Conservation (phyloP, 2,113 vertebrate genomes). For the Crotalus viridis region DNA sequence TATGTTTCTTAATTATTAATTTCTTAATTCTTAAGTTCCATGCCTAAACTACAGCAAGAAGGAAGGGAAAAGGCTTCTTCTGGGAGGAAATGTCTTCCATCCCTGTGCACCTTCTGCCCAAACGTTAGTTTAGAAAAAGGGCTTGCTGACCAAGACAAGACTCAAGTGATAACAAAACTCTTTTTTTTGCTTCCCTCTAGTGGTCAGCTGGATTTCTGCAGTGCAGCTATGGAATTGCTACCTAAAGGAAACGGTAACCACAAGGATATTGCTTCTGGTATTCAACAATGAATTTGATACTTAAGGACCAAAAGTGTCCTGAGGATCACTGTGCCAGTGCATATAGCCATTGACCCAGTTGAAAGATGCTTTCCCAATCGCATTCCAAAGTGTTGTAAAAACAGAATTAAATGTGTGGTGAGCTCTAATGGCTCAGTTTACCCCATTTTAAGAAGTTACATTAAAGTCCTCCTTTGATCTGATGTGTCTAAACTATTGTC, state of each 20-base stretch:
- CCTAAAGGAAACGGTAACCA: not conserved
- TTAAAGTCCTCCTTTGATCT: constrained; percentile 54
- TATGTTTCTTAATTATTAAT: not conserved
- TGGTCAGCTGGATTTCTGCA: not conserved
- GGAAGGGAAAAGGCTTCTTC: not conserved
- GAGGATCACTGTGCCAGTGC: not conserved
- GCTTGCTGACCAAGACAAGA: not conserved
- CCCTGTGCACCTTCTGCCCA: not conserved
- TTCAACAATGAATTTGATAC: not conserved
- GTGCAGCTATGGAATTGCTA: not conserved
- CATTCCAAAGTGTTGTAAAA: not conserved
- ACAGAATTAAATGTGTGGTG: not conserved
- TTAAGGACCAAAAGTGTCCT: not conserved
- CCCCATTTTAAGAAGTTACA: not conserved
- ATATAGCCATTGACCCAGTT: not conserved
- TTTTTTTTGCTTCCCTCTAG: not conserved
- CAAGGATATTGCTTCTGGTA: not conserved
- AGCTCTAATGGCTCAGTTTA: not conserved
- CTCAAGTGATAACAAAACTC: not conserved
- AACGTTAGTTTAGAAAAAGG: not conserved
- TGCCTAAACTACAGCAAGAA: not conserved
- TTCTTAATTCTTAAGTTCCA: not conserved
- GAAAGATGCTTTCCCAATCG: not conserved
- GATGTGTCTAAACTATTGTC: constrained; percentile 46
- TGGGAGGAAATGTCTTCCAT: not conserved